Conservation (phyloP, 2,113 vertebrate genomes). For the Bubo scandiacus region DNA sequence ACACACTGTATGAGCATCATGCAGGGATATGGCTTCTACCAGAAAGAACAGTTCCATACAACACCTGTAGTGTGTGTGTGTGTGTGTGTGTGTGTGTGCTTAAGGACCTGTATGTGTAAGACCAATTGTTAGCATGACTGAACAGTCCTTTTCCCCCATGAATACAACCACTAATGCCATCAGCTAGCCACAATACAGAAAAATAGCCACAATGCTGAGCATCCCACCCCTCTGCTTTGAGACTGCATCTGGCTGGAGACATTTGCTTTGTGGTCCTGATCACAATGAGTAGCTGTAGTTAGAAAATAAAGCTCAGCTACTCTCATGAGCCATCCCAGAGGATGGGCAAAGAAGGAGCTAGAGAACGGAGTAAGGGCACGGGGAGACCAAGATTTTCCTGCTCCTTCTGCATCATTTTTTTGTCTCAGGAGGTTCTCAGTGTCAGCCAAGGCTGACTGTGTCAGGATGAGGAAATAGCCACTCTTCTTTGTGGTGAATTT, state of each 20-base stretch:
- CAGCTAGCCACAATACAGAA: background rate
- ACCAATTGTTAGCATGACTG: background rate
- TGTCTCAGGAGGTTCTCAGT: background rate
- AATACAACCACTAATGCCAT: background rate
- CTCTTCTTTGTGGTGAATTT: background rate
- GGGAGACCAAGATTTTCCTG: background rate
- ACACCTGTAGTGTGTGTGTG: no score
- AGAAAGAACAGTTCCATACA: background rate
- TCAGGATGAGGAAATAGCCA: background rate
- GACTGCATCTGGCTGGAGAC: background rate
- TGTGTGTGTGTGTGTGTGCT: no score
- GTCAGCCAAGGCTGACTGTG: background rate
- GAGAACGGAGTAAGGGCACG: background rate
- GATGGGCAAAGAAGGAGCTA: background rate
- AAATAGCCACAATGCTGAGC: background rate
- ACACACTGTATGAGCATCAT: background rate
- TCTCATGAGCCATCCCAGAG: accelerated
- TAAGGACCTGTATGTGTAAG: background rate
- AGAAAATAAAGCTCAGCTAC: background rate
- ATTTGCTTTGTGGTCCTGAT: background rate
- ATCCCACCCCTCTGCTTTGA: background rate
- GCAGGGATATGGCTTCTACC: background rate
- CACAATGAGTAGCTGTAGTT: background rate
- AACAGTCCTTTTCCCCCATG: background rate
- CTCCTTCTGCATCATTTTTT: background rate